These are phyloP conservation scores for Latheticus oryzae DNA, from an alignment of 2,888 invertebrate species.

Conservation along the genomic window DNA sequence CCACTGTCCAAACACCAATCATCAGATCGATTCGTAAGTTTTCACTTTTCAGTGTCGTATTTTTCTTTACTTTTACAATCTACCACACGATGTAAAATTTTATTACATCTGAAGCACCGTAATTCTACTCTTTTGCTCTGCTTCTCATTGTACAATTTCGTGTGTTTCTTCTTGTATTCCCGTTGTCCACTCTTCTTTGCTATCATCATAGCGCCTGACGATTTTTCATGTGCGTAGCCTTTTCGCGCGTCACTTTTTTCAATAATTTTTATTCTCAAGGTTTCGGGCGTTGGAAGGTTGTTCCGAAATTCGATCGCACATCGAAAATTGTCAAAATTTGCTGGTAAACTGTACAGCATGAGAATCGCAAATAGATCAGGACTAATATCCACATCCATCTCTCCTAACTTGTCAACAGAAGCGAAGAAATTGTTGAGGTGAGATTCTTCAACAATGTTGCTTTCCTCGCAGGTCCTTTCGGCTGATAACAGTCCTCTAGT, in stretches of 20 bases:
- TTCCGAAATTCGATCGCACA: conserved; percentile 6
- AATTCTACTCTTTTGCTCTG: too few species aligned
- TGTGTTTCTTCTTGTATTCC: too few species aligned
- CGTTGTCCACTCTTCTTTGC: too few species aligned
- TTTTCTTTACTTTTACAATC: conserved; percentile 11
- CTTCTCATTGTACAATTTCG: too few species aligned
- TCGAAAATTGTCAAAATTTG: conserved; percentile 55
- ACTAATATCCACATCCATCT: conserved; percentile 55
- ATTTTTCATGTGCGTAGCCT: too few species aligned
- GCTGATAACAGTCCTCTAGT: conserved; percentile 57
- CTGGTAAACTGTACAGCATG: conserved; percentile 56
- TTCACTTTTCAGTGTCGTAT: too few species aligned
- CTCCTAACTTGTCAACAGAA: conserved; percentile 56
- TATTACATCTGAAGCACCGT: conserved; percentile 19
- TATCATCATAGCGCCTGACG: not conserved
- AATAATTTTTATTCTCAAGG: not conserved
- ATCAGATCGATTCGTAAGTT: too few species aligned
- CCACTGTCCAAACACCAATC: conserved; percentile 8
- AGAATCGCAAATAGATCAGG: conserved; percentile 56
- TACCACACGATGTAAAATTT: conserved; percentile 26
- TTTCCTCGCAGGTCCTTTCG: conserved; percentile 61
- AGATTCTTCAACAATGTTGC: conserved; percentile 61
- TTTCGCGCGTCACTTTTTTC: conserved; percentile 1
- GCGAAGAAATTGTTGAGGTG: conserved; percentile 58
- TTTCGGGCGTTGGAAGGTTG: conserved; percentile 1